Evolutionary conservation across 2,113 vertebrate genomes (phyloP).

Genomic region (Tragelaphus strepsiceros): DNA sequence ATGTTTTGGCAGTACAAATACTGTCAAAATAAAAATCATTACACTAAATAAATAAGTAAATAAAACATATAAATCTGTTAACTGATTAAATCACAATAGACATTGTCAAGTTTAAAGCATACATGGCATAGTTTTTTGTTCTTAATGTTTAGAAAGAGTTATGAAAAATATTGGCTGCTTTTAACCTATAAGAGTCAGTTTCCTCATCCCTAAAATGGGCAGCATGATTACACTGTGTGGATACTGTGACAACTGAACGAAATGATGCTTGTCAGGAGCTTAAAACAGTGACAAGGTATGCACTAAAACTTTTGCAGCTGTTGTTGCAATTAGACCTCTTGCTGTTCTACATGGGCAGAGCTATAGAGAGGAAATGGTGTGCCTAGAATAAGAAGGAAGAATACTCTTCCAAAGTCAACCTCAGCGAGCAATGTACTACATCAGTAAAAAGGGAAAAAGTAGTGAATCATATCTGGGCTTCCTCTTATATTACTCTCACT

Average conservation of each 20-base stretch:
- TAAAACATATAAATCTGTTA: neutral
- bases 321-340: neutral
- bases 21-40: neutral
- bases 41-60: neutral
- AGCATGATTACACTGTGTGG: neutral
- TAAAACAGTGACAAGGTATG: neutral
- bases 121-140: neutral
- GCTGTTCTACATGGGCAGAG: neutral
- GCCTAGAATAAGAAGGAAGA: neutral
- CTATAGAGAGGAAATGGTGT: neutral
- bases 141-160: neutral
- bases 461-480: neutral
- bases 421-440: neutral
- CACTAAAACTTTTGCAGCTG: neutral
- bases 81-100: neutral
- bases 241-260: neutral
- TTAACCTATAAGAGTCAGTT: neutral
- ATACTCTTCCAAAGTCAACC: neutral
- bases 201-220: neutral
- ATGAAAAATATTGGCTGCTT: neutral
- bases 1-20: neutral
- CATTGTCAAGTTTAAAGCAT: neutral
- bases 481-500: neutral
- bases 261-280: neutral
- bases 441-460: neutral